These are phyloP conservation scores for Pogoniulus pusillus DNA, from an alignment of 2,797 vertebrate genomes.

Conservation along the genomic window DNA sequence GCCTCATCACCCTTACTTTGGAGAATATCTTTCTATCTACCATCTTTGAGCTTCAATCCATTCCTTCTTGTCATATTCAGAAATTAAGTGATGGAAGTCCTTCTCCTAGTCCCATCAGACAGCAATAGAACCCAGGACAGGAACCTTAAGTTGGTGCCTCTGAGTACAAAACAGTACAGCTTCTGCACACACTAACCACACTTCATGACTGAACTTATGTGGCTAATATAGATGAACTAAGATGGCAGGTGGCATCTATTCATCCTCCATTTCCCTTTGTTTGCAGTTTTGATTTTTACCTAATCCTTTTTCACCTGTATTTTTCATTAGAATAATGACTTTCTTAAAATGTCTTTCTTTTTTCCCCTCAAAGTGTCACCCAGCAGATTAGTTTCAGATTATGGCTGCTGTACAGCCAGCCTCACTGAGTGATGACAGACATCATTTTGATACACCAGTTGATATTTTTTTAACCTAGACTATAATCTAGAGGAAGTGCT, in stretches of 20 bases:
- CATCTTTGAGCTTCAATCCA: too few relatives aligned
- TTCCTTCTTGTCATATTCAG: too few relatives aligned
- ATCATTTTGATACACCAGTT: not conserved
- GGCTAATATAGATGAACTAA: not conserved
- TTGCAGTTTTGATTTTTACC: not conserved
- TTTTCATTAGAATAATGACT: not conserved
- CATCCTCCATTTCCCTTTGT: not conserved
- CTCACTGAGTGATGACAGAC: not conserved
- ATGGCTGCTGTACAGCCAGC: not conserved
- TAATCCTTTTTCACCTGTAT: not conserved
- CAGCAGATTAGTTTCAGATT: not conserved
- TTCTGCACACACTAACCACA: too few relatives aligned
- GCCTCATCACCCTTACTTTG: too few relatives aligned
- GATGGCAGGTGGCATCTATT: not conserved
- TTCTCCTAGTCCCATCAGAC: too few relatives aligned
- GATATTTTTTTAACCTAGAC: not conserved
- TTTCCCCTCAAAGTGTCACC: not conserved
- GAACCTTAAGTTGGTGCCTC: too few relatives aligned
- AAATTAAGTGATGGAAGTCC: too few relatives aligned
- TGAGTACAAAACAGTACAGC: too few relatives aligned
- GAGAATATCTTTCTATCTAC: too few relatives aligned
- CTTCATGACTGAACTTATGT: not conserved
- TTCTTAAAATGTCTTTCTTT: not conserved
- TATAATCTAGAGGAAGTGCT: not conserved
- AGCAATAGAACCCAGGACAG: too few relatives aligned